phyloP scores from a whole-genome alignment of 2,888 invertebrate species.

The Agapostemon virescens region DNA sequence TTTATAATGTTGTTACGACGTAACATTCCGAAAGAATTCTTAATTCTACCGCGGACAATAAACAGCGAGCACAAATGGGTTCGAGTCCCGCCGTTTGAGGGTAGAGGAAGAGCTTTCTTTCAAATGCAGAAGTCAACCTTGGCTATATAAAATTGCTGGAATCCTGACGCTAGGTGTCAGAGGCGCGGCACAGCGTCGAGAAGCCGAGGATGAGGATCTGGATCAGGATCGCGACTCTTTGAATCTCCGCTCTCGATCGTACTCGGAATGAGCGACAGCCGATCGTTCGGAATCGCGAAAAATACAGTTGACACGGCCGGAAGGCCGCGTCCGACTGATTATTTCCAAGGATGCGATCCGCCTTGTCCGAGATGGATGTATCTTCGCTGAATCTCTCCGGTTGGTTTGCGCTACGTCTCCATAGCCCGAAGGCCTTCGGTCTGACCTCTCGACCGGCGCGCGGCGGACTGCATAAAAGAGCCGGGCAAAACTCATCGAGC shows the following conservation, averaged over 20 bases:
- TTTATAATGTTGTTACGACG: no score
- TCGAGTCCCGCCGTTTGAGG: no score
- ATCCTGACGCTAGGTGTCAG: not conserved
- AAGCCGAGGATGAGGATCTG: not conserved
- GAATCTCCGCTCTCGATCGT: constrained; percentile 6
- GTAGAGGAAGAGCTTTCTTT: no score
- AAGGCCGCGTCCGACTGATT: constrained; percentile 59
- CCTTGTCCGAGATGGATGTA: constrained; percentile 55
- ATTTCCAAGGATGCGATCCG: constrained; percentile 65
- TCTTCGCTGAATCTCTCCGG: constrained; percentile 59
- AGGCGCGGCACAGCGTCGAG: not conserved
- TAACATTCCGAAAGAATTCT: no score
- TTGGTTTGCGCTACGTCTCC: constrained; percentile 61
- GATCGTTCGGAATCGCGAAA: constrained; percentile 25
- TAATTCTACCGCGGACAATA: no score
- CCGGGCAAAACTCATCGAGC: constrained; percentile 39
- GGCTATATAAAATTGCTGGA: no score
- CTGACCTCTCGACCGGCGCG: constrained; percentile 61
- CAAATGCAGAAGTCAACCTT: no score
- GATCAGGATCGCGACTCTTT: not conserved
- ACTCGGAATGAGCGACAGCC: not conserved
- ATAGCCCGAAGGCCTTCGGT: constrained; percentile 49
- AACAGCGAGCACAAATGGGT: no score
- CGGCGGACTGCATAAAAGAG: constrained; percentile 50
- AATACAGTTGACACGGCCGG: constrained; percentile 52